Evolutionary conservation across 2,888 invertebrate genomes (phyloP), one percentile per base, ranked within the genome.

Genomic region (Drosophila falleni): DNA sequence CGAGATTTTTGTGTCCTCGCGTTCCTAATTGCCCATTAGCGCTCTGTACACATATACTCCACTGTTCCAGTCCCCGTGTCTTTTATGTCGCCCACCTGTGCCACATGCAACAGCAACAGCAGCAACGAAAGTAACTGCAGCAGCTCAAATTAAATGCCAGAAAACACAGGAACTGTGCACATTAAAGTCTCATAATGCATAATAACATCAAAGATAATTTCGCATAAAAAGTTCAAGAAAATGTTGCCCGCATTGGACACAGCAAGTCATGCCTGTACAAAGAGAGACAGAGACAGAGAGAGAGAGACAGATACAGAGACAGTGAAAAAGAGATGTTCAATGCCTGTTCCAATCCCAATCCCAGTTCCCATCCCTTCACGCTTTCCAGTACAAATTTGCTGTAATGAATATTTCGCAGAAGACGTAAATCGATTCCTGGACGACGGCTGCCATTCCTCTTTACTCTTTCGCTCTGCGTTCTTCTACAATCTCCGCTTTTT

Each of bases 331-430:
- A 42, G 31, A 11, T 41, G 53, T 50, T 35, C 31, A 33, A 33
- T 41, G 56, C 29, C 53, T 50, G 15, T 33, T 37, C 37, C 59
- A 68, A 23, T 64, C 39, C 44, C 65, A 50, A 53, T 60, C 15
- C 49, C 55, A 56, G 55, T 33, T 31, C n/a, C 62, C 60, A 53
- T 54, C 65, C 62, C 68, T 68, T 60, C 47, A 59, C 61, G 68
- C 50, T 70, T 62, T 54, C 67, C 69, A 55, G 63, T 70, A 82
- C 78, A 80, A 80, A 82, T 83, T 80, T 78, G 78, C 80, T 72
- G 80, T 82, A 85, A 85, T 83, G 82, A 82, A 85, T 85, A 85
- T 82, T 85, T 85, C 86, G 82, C 78, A 80, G 86, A 82, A 85
- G 77, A 80, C 84, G 75, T 80, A 81, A 84, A 83, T 70, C 85